Evolutionary conservation across 92 coral and sea anemone genomes (phyloP).

Genomic region (Bergia sp.): DNA sequence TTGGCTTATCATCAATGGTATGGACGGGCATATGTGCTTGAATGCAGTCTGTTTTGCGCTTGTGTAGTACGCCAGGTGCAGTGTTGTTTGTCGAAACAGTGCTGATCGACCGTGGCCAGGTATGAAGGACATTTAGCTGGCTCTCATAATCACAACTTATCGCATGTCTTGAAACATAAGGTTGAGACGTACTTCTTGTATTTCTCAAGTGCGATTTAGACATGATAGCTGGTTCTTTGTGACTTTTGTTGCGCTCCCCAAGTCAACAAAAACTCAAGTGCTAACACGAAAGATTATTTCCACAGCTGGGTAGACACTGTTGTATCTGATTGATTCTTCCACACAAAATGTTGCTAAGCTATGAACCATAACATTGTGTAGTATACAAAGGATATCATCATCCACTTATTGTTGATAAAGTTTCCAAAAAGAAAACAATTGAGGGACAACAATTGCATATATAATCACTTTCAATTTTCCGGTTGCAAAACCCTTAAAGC

Average conservation of each 20-base stretch:
- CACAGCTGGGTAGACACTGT: neutral
- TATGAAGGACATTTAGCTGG: neutral
- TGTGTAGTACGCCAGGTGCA: neutral
- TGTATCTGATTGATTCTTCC: conserved; percentile 10
- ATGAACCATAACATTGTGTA: neutral
- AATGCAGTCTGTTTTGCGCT: neutral
- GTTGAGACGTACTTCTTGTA: conserved; percentile 18
- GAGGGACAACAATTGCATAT: neutral
- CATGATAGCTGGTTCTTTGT: neutral
- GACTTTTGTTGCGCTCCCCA: conserved; percentile 5
- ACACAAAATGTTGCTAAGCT: neutral
- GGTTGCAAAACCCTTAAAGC: neutral
- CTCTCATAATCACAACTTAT: neutral
- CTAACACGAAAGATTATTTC: neutral
- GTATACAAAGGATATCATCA: neutral
- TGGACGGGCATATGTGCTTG: conserved; percentile 29
- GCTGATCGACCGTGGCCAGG: conserved; percentile 12
- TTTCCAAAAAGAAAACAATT: neutral
- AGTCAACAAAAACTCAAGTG: neutral
- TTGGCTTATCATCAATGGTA: neutral
- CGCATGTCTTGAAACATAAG: conserved; percentile 30
- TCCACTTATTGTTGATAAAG: neutral
- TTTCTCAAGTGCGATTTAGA: neutral
- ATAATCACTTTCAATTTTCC: neutral
- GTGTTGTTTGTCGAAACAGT: neutral